Base-by-base conservation (phyloP, 1,140 invertebrate genomes). In the Ruditapes philippinarum region DNA sequence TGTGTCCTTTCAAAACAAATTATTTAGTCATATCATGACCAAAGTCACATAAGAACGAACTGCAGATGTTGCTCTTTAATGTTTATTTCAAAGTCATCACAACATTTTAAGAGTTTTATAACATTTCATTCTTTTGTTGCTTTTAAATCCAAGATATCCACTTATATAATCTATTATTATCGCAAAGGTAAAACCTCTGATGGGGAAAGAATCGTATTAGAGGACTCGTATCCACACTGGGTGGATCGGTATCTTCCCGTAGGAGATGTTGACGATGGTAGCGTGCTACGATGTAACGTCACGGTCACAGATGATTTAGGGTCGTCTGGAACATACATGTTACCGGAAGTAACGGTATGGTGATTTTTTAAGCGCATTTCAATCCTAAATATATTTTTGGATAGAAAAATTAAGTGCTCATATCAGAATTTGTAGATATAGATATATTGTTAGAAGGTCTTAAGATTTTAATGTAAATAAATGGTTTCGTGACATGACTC, bases 221-320 rank as follows among this genome's bases (percentile, higher is more conserved):
- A 85, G 12, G 84, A 49, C 17, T 22, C 33, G 12, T 42, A n/a
- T 49, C 42, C 68, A 45, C 12, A 40, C 40, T 86, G 84, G 84
- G 33, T 28, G 9, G 14, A 40, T 11, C 57, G 19, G 22, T 28
- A 19, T 4, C 78, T 94, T 42, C 91, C 91, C 0, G 49, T 92
- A 28, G 94, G 94, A 4, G 89, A 92, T 0, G 73, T 86, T 12
- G 92, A 90, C 60, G 83, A 91, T 45, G 79, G 91, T 25, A 89
- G 92, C 73, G 80, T 78, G 12, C 88, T 93, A 70, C 42, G 57
- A 0, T 87, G 93, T n/a, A 85, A 73, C 38, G 92, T 92, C 25
- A 65, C 88, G 19, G 91, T 94, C 12, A 89, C 54, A 9, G 94
- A 95, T 79, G 89, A 25, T 7, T 68, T 90, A 1, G 92, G 91